Percentiles rank a stretch among this genome's conserved stretches.
These are phyloP conservation scores for Ceyx erithaca DNA, from an alignment of 2,797 vertebrate genomes.

Conservation along the genomic window DNA sequence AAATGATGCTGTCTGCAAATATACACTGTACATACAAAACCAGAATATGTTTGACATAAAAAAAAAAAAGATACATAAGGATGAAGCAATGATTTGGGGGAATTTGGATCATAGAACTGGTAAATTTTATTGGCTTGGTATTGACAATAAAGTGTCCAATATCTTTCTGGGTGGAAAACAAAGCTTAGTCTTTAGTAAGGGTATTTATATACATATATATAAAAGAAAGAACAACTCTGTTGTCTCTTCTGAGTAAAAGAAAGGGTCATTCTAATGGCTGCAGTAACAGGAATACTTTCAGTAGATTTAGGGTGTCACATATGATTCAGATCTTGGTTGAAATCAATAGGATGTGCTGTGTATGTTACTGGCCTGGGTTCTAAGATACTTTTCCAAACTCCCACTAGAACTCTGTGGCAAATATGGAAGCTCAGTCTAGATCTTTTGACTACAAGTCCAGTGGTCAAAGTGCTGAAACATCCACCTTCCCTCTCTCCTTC, in stretches of 20 bases:
- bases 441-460: neutral
- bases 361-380: neutral
- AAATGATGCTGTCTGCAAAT: too few species aligned
- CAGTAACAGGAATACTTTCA: neutral
- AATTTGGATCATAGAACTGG: neutral
- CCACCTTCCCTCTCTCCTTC: neutral
- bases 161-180: neutral
- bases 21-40: neutral
- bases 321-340: neutral
- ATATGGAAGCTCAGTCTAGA: neutral
- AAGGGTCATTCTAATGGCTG: neutral
- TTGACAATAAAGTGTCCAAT: neutral
- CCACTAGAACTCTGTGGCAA: neutral
- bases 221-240: neutral
- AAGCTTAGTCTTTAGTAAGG: neutral
- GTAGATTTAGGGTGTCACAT: neutral
- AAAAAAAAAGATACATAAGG: neutral
- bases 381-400: neutral
- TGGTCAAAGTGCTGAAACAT: neutral
- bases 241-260: neutral
- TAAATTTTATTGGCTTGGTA: neutral
- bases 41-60: neutral
- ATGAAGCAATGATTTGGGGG: neutral
- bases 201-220: too few species aligned
- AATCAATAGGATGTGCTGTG: neutral